Base-by-base conservation (phyloP, 2,888 invertebrate genomes). In the Drosophila siamana region DNA sequence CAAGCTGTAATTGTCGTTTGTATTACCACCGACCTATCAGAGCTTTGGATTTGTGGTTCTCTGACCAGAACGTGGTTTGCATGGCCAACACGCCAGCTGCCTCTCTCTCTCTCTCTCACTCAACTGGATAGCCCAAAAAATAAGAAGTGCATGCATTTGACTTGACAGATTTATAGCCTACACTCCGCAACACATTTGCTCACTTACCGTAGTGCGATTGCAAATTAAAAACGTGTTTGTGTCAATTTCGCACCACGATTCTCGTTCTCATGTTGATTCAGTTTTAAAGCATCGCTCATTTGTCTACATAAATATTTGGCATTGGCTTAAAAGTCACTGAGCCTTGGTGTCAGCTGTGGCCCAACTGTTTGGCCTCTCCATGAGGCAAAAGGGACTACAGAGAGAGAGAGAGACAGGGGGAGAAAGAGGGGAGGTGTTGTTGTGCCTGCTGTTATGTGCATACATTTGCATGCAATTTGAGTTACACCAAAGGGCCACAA, bases 1-100 rank as follows among this genome's bases (percentile, higher is more conserved):
- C 85, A 81, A 69, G 77, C 75, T 86, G 85, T 86, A 86, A 86
- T 86, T 86, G 85, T 86, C 85, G 81, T 78, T 86, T 85, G 82
- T 73, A 80, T 80, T 80, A 82, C 78, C 76, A 72, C 69, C 80
- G 73, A 69, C 62, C 70, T 72, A 72, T 69, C 57, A 66, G 64
- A 78, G 65, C 70, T 59, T 68, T 47, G 46, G 78, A 56, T 47
- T 74, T 80, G 80, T 51, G 82, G 80, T 78, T 72, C 84, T 64
- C 76, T 67, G 59, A 55, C 56, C 70, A 47, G 59, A 36, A 66
- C 75, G 69, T 75, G 72, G 69, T 44, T 55, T 22, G 46, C 62
- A 62, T 56, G 28, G 38, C 30, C 56, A 74, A 54, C 59, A 50
- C 28, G 24, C 24, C 54, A 9, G 26, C 33, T 22, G 19, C 8